A percentile compares a stretch with the other conserved stretches of the same genome.
These are phyloP conservation scores for Drosophila differens DNA, from an alignment of 2,888 invertebrate species.

Conservation along the genomic window DNA sequence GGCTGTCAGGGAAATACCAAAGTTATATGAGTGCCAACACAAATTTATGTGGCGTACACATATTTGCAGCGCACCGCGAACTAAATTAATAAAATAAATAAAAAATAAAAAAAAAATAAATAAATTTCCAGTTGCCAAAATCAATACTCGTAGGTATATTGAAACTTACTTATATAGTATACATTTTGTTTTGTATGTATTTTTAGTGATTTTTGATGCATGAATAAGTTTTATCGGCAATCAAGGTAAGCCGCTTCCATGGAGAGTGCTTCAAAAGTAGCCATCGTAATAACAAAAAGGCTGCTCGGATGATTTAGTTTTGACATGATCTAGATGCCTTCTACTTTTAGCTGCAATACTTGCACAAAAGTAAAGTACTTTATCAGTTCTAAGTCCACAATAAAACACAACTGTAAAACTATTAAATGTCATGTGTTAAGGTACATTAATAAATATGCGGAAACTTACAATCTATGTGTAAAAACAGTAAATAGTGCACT, in stretches of 20 bases:
- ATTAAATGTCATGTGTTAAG: neutral
- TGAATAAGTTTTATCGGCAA: conserved; percentile 78
- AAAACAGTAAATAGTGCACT: neutral
- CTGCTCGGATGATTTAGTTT: neutral
- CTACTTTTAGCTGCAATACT: neutral
- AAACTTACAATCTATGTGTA: neutral
- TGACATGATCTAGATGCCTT: conserved; percentile 3
- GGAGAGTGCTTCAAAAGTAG: neutral
- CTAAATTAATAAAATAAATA: conserved; percentile 34
- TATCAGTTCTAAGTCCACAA: neutral
- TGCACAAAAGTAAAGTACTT: neutral
- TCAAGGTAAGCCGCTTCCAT: conserved; percentile 73
- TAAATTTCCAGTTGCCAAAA: conserved; percentile 17
- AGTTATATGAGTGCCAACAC: conserved; percentile 45
- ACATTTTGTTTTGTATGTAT: conserved; percentile 9
- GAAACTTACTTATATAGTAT: neutral
- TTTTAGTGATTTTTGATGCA: conserved; percentile 49
- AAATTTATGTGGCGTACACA: conserved; percentile 61
- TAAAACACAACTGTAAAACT: neutral
- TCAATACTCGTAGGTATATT: neutral
- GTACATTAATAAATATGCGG: neutral
- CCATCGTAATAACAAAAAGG: neutral
- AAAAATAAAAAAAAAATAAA: conserved; percentile 28
- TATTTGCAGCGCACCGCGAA: conserved; percentile 36
- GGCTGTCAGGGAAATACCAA: conserved; percentile 65